phyloP scores from a whole-genome alignment of 2,888 invertebrate genomes.

The Vesta saturnalis region DNA sequence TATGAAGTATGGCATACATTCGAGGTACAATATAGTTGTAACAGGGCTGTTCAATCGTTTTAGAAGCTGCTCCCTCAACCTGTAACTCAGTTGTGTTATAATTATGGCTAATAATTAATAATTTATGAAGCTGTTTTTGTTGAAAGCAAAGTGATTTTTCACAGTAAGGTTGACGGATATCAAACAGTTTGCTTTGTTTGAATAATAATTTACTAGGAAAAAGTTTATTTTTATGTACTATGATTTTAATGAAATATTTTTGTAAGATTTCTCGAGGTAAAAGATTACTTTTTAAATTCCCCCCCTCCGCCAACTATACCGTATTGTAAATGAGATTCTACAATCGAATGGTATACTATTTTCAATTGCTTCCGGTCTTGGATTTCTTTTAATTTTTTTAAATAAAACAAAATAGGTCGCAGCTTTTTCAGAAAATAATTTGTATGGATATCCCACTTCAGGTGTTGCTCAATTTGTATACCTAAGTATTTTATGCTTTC shows the following conservation, averaged over 20 bases:
- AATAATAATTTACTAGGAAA: neutral
- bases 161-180: neutral
- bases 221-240: neutral
- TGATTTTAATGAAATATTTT: slow-evolving; percentile 9
- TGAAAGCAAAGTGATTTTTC: neutral
- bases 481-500: neutral
- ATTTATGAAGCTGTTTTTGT: neutral
- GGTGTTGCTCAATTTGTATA: no score
- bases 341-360: slow-evolving; percentile 4
- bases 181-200: neutral
- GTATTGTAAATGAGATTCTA: slow-evolving; percentile 16
- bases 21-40: neutral
- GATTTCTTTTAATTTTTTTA: slow-evolving; percentile 1
- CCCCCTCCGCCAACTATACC: slow-evolving; percentile 10
- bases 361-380: neutral
- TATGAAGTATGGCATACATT: no score
- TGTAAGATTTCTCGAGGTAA: neutral
- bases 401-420: neutral
- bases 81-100: neutral
- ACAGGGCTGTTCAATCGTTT: neutral
- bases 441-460: slow-evolving; percentile 3
- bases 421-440: neutral
- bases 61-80: no score
- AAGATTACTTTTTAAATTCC: neutral
- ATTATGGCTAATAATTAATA: neutral